Conservation (phyloP, 2,797 vertebrate species). For the Myioborus miniatus region DNA sequence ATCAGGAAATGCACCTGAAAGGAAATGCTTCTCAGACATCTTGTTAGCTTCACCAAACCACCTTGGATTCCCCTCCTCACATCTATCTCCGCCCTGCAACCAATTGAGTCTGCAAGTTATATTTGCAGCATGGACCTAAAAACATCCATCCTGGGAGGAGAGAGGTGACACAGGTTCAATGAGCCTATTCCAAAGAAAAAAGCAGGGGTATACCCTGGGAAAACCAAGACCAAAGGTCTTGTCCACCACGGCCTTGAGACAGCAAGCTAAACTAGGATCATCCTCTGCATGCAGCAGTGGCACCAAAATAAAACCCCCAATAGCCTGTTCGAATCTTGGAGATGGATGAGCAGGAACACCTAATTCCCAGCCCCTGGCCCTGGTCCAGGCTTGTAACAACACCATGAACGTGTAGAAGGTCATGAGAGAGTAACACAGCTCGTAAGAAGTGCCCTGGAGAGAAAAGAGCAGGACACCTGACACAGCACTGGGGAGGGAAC, state of each 20-base stretch:
- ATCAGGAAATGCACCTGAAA: not conserved
- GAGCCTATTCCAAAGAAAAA: not conserved
- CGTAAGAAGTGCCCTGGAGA: not conserved
- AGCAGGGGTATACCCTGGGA: not conserved
- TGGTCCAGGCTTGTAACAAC: not conserved
- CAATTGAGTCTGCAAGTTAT: not conserved
- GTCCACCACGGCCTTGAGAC: rapidly evolving
- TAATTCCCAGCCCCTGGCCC: not conserved
- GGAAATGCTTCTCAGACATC: not conserved
- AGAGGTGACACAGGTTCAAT: not conserved
- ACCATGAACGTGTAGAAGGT: not conserved
- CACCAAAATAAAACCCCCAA: not conserved
- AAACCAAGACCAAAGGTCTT: not conserved
- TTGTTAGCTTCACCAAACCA: not conserved
- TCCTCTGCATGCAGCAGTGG: rapidly evolving
- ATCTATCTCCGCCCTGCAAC: not conserved
- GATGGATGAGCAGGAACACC: not conserved
- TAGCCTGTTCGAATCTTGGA: rapidly evolving
- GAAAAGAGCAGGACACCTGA: not conserved
- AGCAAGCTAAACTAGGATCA: not conserved
- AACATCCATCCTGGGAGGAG: not conserved
- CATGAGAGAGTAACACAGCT: rapidly evolving
- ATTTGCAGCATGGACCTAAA: not conserved
- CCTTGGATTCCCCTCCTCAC: not conserved
- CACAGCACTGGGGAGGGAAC: not conserved